phyloP scores from a whole-genome alignment of 2,797 vertebrate species.

The Pterois miles region DNA sequence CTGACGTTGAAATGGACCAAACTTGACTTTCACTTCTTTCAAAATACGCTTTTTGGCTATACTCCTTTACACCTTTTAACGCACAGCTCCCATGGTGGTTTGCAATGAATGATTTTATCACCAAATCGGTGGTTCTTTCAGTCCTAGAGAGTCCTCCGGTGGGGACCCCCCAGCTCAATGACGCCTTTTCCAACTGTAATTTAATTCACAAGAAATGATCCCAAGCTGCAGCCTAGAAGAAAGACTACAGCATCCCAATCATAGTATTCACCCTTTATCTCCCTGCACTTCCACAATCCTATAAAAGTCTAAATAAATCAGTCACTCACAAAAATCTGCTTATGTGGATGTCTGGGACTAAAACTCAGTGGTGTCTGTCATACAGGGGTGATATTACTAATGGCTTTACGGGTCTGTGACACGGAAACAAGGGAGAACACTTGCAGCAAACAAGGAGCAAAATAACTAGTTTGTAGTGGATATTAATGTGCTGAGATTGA shows the following conservation, averaged over 20 bases:
- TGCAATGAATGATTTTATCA: slow-evolving; percentile 45
- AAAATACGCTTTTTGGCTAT: background rate
- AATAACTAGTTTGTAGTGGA: slow-evolving; percentile 34
- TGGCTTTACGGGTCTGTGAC: slow-evolving; percentile 22
- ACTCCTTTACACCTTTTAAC: background rate
- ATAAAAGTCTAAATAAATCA: slow-evolving; percentile 42
- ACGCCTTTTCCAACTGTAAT: slow-evolving; percentile 19
- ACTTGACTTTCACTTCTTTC: too few relatives aligned
- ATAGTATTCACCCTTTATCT: slow-evolving; percentile 19
- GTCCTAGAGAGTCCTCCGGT: slow-evolving; percentile 31
- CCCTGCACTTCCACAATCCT: slow-evolving; percentile 24
- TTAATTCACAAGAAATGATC: slow-evolving; percentile 41
- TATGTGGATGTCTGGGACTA: background rate
- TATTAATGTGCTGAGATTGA: slow-evolving; percentile 54
- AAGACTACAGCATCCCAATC: slow-evolving; percentile 30
- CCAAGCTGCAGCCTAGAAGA: slow-evolving; percentile 9
- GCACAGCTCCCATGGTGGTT: slow-evolving; percentile 2
- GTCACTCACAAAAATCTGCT: slow-evolving; percentile 21
- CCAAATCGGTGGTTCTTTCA: slow-evolving; percentile 41
- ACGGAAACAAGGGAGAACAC: slow-evolving; percentile 20
- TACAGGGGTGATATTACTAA: background rate
- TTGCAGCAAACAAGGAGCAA: slow-evolving; percentile 7
- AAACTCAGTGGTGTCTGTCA: background rate
- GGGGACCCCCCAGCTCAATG: slow-evolving; percentile 37
- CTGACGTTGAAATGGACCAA: too few relatives aligned